phyloP scores from a whole-genome alignment of 2,797 vertebrate genomes.

The Todus mexicanus region DNA sequence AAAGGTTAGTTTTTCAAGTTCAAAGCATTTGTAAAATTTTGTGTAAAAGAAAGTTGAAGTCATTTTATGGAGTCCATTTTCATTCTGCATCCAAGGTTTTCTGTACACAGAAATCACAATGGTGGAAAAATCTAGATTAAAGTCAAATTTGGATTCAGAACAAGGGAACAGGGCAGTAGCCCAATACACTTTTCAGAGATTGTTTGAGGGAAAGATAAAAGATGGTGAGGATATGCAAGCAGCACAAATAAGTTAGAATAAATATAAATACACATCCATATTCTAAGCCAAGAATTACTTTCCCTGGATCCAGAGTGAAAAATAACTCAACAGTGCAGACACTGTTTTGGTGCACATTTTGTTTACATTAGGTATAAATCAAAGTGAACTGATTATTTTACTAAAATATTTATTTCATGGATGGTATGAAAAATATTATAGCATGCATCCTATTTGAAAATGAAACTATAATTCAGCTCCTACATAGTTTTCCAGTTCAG shows the following conservation, averaged over 20 bases:
- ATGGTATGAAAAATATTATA: constrained; percentile 12
- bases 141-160: neutral
- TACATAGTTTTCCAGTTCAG: neutral
- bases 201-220: neutral
- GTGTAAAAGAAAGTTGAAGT: neutral
- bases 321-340: neutral
- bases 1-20: neutral
- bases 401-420: constrained; percentile 21
- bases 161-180: neutral
- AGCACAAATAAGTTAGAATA: neutral
- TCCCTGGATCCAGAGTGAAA: neutral
- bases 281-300: neutral
- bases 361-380: constrained; percentile 5
- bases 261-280: neutral
- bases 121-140: neutral
- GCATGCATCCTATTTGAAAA: neutral
- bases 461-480: neutral
- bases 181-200: neutral
- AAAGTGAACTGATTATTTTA: constrained; percentile 2
- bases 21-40: neutral
- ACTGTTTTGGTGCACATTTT: neutral
- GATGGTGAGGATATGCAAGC: neutral
- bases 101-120: neutral
- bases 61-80: neutral
- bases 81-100: neutral